phyloP scores from a whole-genome alignment of 1,140 invertebrate species.

The Meloidogyne chitwoodi region DNA sequence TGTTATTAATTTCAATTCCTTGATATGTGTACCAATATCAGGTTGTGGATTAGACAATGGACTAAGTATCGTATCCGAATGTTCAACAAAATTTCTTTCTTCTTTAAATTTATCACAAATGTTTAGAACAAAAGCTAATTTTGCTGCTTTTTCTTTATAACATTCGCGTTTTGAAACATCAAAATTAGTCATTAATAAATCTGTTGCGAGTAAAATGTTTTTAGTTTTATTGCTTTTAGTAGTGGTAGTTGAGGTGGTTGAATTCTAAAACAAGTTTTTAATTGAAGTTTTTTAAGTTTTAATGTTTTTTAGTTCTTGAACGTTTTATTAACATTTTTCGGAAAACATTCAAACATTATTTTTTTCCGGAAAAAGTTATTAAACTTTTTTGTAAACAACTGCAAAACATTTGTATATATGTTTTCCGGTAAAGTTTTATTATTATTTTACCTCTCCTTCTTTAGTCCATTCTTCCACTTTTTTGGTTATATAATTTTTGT shows the following conservation, averaged over 20 bases:
- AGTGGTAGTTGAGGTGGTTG: neutral
- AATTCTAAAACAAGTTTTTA: neutral
- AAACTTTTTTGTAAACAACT: too few relatives aligned
- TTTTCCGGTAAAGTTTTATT: too few relatives aligned
- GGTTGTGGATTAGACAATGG: neutral
- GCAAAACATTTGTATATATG: too few relatives aligned
- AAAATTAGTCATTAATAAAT: neutral
- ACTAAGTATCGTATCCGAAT: neutral
- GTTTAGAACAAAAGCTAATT: neutral
- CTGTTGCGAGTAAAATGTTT: neutral
- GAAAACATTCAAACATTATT: too few relatives aligned
- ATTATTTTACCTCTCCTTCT: too few relatives aligned
- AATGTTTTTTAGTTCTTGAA: too few relatives aligned
- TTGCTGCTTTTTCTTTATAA: neutral
- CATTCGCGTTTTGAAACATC: neutral
- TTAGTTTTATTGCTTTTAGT: neutral
- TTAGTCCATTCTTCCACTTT: neutral
- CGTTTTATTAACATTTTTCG: too few relatives aligned
- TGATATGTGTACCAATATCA: neutral
- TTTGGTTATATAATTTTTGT: neutral
- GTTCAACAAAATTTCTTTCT: neutral
- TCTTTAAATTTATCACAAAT: neutral
- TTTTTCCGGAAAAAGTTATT: too few relatives aligned
- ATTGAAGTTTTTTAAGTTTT: too few relatives aligned
- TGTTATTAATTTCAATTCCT: neutral